phyloP scores from a whole-genome alignment of 2,888 invertebrate species.

The Neuroscelio doddi region DNA sequence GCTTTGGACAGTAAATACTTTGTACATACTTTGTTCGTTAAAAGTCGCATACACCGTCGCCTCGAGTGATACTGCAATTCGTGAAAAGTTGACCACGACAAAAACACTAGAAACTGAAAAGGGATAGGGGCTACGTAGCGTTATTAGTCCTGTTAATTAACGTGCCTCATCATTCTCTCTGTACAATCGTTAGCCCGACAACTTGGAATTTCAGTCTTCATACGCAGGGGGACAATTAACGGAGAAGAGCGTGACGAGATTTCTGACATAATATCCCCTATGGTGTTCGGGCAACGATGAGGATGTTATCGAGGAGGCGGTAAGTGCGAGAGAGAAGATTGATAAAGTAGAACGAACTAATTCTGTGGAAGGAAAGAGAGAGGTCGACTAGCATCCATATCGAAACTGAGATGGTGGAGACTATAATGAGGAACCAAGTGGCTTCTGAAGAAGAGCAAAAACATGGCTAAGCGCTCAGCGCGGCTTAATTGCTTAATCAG shows the following conservation, averaged over 20 bases:
- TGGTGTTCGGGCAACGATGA: constrained; percentile 25
- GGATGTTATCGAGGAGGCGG: constrained; percentile 1
- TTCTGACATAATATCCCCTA: constrained; percentile 51
- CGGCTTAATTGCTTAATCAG: constrained; percentile 70
- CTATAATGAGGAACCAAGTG: constrained; percentile 55
- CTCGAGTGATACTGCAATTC: constrained; percentile 40
- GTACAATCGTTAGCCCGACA: constrained; percentile 60
- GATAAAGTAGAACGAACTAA: constrained; percentile 35
- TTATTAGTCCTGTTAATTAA: constrained; percentile 62
- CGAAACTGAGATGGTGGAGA: constrained; percentile 43
- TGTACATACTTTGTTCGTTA: neutral
- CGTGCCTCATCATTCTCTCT: constrained; percentile 47
- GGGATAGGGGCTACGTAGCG: constrained; percentile 48
- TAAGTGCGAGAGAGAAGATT: constrained; percentile 1
- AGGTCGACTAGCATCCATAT: constrained; percentile 41
- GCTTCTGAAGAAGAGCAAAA: constrained; percentile 50
- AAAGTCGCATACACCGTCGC: constrained; percentile 31
- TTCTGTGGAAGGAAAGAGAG: constrained; percentile 18
- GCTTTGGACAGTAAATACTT: no score
- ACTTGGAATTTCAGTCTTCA: constrained; percentile 57
- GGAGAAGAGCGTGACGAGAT: constrained; percentile 54
- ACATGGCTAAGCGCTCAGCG: constrained; percentile 51
- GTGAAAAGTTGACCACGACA: constrained; percentile 41
- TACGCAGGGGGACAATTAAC: constrained; percentile 53
- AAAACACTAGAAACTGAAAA: constrained; percentile 47